Base-by-base conservation (phyloP, 1,140 invertebrate genomes). In the Varroa destructor region DNA sequence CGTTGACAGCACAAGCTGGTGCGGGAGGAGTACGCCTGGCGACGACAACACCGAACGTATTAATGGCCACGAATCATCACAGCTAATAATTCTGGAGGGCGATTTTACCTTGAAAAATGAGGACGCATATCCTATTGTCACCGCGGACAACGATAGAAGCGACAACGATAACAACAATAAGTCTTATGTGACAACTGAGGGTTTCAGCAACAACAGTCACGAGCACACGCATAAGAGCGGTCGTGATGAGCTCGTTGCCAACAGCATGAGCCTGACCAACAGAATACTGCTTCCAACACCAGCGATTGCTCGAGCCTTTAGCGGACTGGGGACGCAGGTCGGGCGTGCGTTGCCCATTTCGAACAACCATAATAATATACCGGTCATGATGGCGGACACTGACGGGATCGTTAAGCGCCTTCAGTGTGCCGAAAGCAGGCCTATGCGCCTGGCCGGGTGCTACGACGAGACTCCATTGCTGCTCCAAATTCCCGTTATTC, bases 241-340 rank as follows among this genome's bases (percentile, higher is more conserved):
- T 67, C 3, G 12, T 67, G 61, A 46, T 67, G 61, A 67, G 46
- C 61, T 14, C 46, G 37, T 43, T 67, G 61, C 8, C 46, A 51
- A 51, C 3, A 51, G 61, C 46, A 37, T 43, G 40, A 67, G 40
- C 40, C 61, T 67, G 61, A 67, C 61, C 61, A 67, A 67, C 61
- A 67, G 61, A 67, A 67, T 67, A 67, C 46, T 46, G 40, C 40
- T 46, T 67, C 61, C 61, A 42, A 42, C 42, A 42, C 25, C 42
- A 25, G 36, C 57, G 25, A 58, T 37, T 67, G 14, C 1, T 67
- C 61, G 46, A 43, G 40, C 14, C 46, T 67, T 37, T 1, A 43
- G 61, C 40, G 8, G 12, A 43, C 40, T 36, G 14, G 40, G 40
- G 46, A 14, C 61, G 12, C 46, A 40, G 40, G 14, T 14, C 40